Conservation (phyloP, 1,140 invertebrate species). For the Penaeus chinensis region DNA sequence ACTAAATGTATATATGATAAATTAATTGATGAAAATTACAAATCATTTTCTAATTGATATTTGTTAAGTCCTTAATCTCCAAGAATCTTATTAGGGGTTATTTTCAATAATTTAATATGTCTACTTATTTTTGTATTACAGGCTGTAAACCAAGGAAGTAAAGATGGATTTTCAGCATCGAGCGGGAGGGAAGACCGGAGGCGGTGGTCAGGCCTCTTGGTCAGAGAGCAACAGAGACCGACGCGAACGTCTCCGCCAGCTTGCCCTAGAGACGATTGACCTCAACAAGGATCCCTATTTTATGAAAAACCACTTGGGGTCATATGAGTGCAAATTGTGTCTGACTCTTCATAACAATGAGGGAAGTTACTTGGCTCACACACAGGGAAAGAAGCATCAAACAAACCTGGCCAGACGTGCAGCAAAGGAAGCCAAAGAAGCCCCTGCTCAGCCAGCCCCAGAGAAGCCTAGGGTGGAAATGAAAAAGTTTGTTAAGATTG, state of each 20-base stretch:
- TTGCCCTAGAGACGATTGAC: constrained; percentile 98
- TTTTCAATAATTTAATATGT: background rate
- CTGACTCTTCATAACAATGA: constrained; percentile 99
- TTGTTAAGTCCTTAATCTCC: too few species aligned
- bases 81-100: background rate
- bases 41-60: too few species aligned
- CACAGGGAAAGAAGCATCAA: constrained; percentile 99
- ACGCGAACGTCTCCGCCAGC: constrained; percentile 92
- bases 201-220: constrained; percentile 98
- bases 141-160: background rate
- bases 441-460: constrained; percentile 88
- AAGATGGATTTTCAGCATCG: constrained; percentile 97
- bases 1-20: too few species aligned
- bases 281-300: constrained; percentile 99
- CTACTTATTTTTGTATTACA: constrained; percentile 11
- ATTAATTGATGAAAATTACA: too few species aligned
- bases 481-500: constrained; percentile 99
- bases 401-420: constrained; percentile 97
- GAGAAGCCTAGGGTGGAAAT: constrained; percentile 96
- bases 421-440: constrained; percentile 98
- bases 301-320: constrained; percentile 98
- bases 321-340: constrained; percentile 99
- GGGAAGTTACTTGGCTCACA: constrained; percentile 98
- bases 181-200: constrained; percentile 97
- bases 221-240: constrained; percentile 97